These are phyloP conservation scores for Bradypodion ventrale DNA, from an alignment of 2,797 vertebrate species.

Conservation along the genomic window DNA sequence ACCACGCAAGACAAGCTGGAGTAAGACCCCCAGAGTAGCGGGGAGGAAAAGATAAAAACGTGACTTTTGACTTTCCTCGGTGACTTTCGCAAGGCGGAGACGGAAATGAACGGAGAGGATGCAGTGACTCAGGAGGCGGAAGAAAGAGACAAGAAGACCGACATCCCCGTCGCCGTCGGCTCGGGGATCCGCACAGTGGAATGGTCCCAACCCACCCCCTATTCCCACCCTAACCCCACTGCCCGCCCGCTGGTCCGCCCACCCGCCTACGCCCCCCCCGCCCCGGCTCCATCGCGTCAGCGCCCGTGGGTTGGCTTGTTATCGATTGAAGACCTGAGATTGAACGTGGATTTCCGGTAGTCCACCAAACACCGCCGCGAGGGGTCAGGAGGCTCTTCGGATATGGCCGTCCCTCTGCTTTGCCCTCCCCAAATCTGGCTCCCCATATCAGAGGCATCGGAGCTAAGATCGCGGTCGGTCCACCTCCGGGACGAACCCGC, in stretches of 20 bases:
- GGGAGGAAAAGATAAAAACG: neutral
- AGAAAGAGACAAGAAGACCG: neutral
- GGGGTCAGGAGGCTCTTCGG: constrained; percentile 50
- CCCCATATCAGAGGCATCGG: constrained; percentile 72
- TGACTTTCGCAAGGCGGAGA: constrained; percentile 9
- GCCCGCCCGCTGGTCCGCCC: no score
- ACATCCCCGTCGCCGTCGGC: neutral
- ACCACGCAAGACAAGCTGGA: no score
- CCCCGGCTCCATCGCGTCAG: constrained; percentile 47
- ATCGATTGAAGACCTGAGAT: constrained; percentile 79
- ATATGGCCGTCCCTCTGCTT: constrained; percentile 58
- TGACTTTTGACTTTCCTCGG: constrained; percentile 22
- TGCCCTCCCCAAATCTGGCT: constrained; percentile 55
- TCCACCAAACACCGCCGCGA: constrained; percentile 52
- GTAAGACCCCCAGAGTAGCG: neutral
- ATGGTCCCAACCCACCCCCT: constrained; percentile 26
- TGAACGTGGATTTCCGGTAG: constrained; percentile 69
- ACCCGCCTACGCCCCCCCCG: neutral
- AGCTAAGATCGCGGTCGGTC: constrained; percentile 68
- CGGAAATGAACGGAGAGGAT: constrained; percentile 6
- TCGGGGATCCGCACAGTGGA: constrained; percentile 7
- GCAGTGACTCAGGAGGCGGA: neutral
- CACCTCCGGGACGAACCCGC: constrained; percentile 66
- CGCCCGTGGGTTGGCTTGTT: constrained; percentile 53
- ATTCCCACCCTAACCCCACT: no score